Base-by-base conservation (phyloP, 1,140 invertebrate species). In the Drosophila tani region DNA sequence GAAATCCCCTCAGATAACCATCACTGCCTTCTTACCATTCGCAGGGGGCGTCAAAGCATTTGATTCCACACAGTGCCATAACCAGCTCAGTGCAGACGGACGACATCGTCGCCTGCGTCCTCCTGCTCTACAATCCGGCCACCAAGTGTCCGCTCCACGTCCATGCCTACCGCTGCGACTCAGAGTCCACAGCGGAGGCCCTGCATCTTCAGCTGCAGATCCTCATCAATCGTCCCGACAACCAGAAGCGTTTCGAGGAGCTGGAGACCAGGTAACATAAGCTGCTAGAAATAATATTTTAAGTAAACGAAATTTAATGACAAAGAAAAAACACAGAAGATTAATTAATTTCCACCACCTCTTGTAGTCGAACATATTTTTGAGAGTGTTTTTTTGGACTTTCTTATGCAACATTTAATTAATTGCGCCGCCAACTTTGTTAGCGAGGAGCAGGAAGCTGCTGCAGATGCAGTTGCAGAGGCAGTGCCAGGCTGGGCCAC, bases 161-260 rank as follows among this genome's bases (percentile, higher is more conserved):
- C 2, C 98, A 99, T 91, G 98, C 97, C 35, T 99, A 99, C 93
- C 95, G 97, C 93, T 99, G 98, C 93, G 98, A 99, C 93, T 98
- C 97, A 14, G 95, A 98, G 19, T 96, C 98, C 85, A 99, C 98
- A 7, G 98, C 98, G 0, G 94, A 96, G 60, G 95, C 98, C 69
- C 94, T 99, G 62, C 96, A 96, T 65, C 94, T 95, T 3, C 98
- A 98, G 91, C 93, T 99, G 50, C 96, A 97, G 88, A 95, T 96
- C 11, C 93, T 99, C 47, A 96, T 98, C 19, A 96, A 96, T 50
- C 93, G 96, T 46, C 96, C 97, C 35, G 97, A 98, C 79, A 98
- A 97, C 93, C 96, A 97, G 93, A 97, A 96, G 86, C 97, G 97
- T 77, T 95, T 97, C 81, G 95, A 95, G 6, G 96, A 97, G 83